Percentiles rank a stretch among this genome's conserved stretches.
Conservation (phyloP, 2,113 vertebrate species). For the Scortum barcoo region DNA sequence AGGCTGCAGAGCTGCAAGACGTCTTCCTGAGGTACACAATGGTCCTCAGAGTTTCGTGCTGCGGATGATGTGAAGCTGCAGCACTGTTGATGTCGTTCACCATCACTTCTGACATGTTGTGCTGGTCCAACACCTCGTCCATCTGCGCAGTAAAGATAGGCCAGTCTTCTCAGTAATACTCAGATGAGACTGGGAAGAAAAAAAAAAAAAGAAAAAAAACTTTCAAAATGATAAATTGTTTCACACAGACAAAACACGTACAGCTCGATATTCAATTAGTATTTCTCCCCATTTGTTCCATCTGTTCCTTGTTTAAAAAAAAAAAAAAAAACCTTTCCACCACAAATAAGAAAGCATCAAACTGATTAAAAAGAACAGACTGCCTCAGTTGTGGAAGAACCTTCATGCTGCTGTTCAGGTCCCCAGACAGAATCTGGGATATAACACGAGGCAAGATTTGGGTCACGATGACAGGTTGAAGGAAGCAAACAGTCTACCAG, state of each 20-base stretch:
- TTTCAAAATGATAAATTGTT: not conserved
- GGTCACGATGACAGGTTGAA: slow-evolving; percentile 88
- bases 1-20: slow-evolving; percentile 90
- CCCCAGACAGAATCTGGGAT: slow-evolving; percentile 89
- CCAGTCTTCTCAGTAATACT: not conserved
- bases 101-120: slow-evolving; percentile 89
- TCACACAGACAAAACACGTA: not conserved
- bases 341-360: not conserved
- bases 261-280: not conserved
- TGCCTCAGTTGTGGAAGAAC: slow-evolving; percentile 87
- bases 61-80: slow-evolving; percentile 90
- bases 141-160: slow-evolving; percentile 78
- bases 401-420: slow-evolving; percentile 90
- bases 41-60: slow-evolving; percentile 88
- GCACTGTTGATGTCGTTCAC: slow-evolving; percentile 88
- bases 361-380: not conserved
- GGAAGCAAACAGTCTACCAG: slow-evolving; percentile 85
- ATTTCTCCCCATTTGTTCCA: not conserved
- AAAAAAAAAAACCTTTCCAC: no score
- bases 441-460: slow-evolving; percentile 90
- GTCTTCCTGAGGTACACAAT: slow-evolving; percentile 86
- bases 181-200: not conserved
- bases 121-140: slow-evolving; percentile 88
- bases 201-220: not conserved
- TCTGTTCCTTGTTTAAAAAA: not conserved